Base-by-base conservation (phyloP, 2,113 vertebrate genomes). In the Archocentrus centrarchus region DNA sequence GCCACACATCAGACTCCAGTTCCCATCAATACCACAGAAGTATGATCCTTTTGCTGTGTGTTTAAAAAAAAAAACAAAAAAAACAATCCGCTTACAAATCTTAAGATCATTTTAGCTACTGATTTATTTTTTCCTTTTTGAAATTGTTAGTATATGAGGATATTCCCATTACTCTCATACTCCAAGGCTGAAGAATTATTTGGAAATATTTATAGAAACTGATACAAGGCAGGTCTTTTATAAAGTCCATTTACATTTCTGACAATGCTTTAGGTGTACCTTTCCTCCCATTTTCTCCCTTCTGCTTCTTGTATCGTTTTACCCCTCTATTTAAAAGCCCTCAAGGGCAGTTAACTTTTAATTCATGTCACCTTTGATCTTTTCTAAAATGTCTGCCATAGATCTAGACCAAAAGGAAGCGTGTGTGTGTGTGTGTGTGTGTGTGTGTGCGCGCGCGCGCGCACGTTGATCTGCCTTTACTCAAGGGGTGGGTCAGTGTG, bases 361-460 rank as follows among this genome's bases (percentile, higher is more conserved):
- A 94, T 95, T 94, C 83, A 88, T 60, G 83, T 90, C 86, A 93
- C 89, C 95, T 95, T 90, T 95, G 91, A 94, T 91, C 94, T 88
- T 82, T 73, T 83, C 75, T 83, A 93, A 89, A 86, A 89, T 81
- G 81, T 83, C 94, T 87, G 81, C 82, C 68, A 64, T 62, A 86
- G 88, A 93, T 85, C 77, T 62, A 57, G 66, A 70, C 77, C 17
- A 30, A 82, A 82, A 70, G 47, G 3, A 20, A 80, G 39, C 32
- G 27, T 35, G 47, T 50, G 41, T 53, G 68, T 3, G 44, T 75
- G 20, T 64, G 78, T 70, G 76, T 64, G 59, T 55, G 47, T 68
- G 64, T 73, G 66, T 4, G 44, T 77, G 20, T 64, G 78, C 63
- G 76, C 60, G 59, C 32, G 1, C 32, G 5, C 35, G 6, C 35